Evolutionary conservation across 2,113 vertebrate genomes (phyloP), one percentile per base, ranked within the genome.

Genomic region (Chascanopsetta lugubris): DNA sequence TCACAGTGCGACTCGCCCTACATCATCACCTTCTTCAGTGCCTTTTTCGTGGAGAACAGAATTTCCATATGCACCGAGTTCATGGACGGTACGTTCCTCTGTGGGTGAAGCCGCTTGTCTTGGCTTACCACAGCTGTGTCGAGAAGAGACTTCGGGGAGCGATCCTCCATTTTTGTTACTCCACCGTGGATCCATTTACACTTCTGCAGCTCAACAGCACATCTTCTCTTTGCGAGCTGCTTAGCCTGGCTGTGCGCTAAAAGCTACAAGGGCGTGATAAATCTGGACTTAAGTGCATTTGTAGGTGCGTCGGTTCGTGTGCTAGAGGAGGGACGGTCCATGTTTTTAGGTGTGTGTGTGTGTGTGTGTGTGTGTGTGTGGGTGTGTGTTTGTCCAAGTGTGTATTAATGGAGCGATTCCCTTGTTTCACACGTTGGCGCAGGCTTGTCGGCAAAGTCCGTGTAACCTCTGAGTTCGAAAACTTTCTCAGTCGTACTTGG

Each of bases 11-110:
- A 98, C 87, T 99, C 97, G 0, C 95, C 95, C 0, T 99, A 96
- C 85, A 99, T 99, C 91, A 99, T 99, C 92, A 97, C 95, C 68
- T 99, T 99, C 95, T 99, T 99, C 77, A 96, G 97, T 61, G 97
- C 97, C 73, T 99, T 99, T 92, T 99, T 99, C 84, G 95, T 99
- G 71, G 97, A 99, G 89, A 99, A 99, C 92, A 93, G 96, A 79
- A 99, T 99, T 91, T 99, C 97, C 1, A 93, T 99, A 89, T 99
- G 97, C 87, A 99, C 97, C 59, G 97, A 99, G 89, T 99, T 97
- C 83, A 99, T 99, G 97, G 97, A 99, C 61, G 97, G 97, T 98
- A 87, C 97, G 97, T 94, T 75, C 59, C 71, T 77, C 11, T 59
- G 24, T 43, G 2, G 42, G 53, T 32, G 10, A 50, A 69, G 21